These are phyloP conservation scores for Thymallus thymallus DNA, from an alignment of 2,113 vertebrate genomes.

Conservation along the genomic window DNA sequence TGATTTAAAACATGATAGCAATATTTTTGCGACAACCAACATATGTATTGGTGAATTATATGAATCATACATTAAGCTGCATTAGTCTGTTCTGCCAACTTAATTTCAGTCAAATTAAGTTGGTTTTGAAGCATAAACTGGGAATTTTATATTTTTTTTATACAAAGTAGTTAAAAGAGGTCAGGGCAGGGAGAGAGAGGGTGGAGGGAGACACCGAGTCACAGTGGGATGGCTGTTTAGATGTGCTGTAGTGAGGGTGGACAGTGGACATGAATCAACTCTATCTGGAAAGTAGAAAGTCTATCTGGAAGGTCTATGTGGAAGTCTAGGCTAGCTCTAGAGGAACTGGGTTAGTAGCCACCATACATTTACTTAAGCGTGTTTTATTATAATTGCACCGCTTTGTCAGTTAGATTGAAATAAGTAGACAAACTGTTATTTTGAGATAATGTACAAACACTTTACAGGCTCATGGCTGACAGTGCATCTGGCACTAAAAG, in stretches of 20 bases:
- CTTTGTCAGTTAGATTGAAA: not conserved
- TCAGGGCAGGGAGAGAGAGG: constrained; percentile 38
- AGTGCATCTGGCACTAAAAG: not conserved
- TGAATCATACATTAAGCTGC: too few relatives aligned
- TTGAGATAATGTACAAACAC: not conserved
- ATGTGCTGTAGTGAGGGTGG: constrained; percentile 11
- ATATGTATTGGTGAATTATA: too few relatives aligned
- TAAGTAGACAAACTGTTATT: too few relatives aligned
- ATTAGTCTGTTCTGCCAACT: too few relatives aligned
- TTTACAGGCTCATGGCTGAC: not conserved
- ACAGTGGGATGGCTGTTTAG: constrained; percentile 16
- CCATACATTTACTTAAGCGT: not conserved
- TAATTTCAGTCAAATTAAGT: too few relatives aligned
- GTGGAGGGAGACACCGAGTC: constrained; percentile 10
- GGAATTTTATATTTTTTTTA: too few relatives aligned
- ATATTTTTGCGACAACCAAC: too few relatives aligned
- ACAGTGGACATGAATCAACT: not conserved
- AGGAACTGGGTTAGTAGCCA: not conserved
- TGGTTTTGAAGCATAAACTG: too few relatives aligned
- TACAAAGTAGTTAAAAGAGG: constrained; percentile 14
- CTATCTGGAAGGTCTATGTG: too few relatives aligned
- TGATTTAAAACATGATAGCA: too few relatives aligned
- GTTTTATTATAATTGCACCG: not conserved
- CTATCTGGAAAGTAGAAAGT: too few relatives aligned
- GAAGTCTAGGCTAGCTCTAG: not conserved